Conservation (phyloP, 2,113 vertebrate genomes). For the Rhombomys opimus region DNA sequence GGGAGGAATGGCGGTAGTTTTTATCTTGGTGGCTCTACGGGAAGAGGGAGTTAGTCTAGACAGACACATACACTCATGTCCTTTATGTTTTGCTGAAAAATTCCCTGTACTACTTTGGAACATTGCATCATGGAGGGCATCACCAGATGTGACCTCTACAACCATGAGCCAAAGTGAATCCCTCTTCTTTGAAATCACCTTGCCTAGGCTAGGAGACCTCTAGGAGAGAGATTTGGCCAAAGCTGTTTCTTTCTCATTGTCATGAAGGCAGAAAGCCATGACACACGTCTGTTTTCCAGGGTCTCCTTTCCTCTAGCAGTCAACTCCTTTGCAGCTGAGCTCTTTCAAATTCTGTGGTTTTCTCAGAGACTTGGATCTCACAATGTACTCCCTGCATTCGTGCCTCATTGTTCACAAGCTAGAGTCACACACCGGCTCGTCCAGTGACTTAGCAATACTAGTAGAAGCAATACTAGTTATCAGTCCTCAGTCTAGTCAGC, state of each 20-base stretch:
- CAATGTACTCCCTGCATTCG: neutral
- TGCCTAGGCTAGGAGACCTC: neutral
- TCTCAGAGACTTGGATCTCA: neutral
- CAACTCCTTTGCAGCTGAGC: neutral
- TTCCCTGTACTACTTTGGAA: neutral
- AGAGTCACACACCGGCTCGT: neutral
- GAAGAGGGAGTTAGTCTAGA: neutral
- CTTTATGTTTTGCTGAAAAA: neutral
- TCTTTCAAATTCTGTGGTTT: neutral
- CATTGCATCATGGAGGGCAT: neutral
- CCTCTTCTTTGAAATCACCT: neutral
- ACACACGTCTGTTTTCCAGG: neutral
- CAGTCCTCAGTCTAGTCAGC: neutral
- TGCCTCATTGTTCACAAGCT: neutral
- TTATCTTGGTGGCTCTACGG: neutral
- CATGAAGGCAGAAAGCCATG: neutral
- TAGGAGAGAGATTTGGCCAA: neutral
- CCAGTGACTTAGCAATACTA: neutral
- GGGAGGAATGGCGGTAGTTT: no score
- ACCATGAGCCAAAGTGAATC: neutral
- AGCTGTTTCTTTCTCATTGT: neutral
- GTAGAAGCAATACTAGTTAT: neutral
- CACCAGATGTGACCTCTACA: neutral
- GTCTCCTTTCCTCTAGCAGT: neutral
- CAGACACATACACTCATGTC: neutral